Evolutionary conservation across 2,888 invertebrate species (phyloP).

Genomic region (Achlya flavicornis): DNA sequence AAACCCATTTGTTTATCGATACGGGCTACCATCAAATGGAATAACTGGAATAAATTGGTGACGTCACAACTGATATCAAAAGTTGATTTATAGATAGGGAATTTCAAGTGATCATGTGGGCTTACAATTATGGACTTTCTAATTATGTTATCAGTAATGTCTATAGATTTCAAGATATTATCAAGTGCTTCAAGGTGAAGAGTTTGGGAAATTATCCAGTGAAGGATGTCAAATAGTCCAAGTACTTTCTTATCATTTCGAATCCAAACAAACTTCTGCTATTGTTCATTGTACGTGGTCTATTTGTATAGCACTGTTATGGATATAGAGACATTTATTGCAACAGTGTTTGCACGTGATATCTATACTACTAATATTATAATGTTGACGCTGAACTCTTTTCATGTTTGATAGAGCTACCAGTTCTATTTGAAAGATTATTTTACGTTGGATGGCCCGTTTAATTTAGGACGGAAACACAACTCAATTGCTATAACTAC

Average conservation of each 20-base stretch:
- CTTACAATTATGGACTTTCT: background rate
- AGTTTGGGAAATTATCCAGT: background rate
- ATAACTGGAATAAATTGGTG: slow-evolving; percentile 5
- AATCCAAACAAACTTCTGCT: background rate
- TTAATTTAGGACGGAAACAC: too few species aligned
- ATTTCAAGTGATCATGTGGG: background rate
- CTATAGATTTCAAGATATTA: background rate
- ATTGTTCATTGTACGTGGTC: slow-evolving; percentile 2
- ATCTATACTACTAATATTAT: background rate
- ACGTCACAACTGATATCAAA: background rate
- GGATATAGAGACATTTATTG: background rate
- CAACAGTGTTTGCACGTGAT: background rate
- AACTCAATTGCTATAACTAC: too few species aligned
- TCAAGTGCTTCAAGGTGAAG: slow-evolving; percentile 6
- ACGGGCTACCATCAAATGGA: background rate
- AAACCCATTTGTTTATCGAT: slow-evolving; percentile 7
- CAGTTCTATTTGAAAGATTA: too few species aligned
- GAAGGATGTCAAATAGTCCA: background rate
- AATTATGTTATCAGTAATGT: background rate
- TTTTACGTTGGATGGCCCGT: too few species aligned
- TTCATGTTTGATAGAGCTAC: too few species aligned
- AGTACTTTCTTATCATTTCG: background rate
- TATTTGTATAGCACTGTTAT: slow-evolving; percentile 6
- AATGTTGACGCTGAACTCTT: too few species aligned
- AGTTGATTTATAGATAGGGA: background rate